Base-by-base conservation (phyloP, 2,113 vertebrate species). In the Stegastes partitus region DNA sequence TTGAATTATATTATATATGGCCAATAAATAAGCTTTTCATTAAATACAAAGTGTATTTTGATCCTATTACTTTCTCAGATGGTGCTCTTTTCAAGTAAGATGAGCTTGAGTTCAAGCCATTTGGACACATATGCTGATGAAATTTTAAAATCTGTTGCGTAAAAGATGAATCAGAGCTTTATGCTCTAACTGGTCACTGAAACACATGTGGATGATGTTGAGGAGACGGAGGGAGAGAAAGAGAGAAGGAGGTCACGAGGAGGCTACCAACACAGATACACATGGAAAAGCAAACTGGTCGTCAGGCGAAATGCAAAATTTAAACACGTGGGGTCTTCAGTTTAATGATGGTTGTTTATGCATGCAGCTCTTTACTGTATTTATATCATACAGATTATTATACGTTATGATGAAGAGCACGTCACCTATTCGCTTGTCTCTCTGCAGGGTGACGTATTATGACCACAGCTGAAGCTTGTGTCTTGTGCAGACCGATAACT, bases 171-270 rank as follows among this genome's bases (percentile, higher is more conserved):
- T 86, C 72, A 39, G 57, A 61, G 70, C 44, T 54, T 66, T 80
- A 65, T 73, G 44, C 73, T 68, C 42, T 4, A 26, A 63, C 56
- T 69, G 77, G 86, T 85, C 77, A 82, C 50, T 39, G 69, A 72
- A 85, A 82, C 84, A 91, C 82, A 86, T 88, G 81, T 86, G 85
- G 55, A 68, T 26, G 81, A 84, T 62, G 74, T 65, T 22, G 64
- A 55, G 42, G 44, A 61, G 74, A 87, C 34, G 31, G 39, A 31
- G 70, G 39, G 45, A 77, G 49, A 55, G 56, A 74, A 34, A 37
- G 58, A 70, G 61, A 51, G 62, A 3, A 42, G 9, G 62, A 74
- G 79, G 85, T 90, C 77, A 83, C 8, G 2, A 61, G 19, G 68
- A 82, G 81, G 77, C 70, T 59, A 73, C 37, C 49, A 82, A 31